Evolutionary conservation across 2,113 vertebrate species (phyloP).

Genomic region (Rostratula benghalensis): DNA sequence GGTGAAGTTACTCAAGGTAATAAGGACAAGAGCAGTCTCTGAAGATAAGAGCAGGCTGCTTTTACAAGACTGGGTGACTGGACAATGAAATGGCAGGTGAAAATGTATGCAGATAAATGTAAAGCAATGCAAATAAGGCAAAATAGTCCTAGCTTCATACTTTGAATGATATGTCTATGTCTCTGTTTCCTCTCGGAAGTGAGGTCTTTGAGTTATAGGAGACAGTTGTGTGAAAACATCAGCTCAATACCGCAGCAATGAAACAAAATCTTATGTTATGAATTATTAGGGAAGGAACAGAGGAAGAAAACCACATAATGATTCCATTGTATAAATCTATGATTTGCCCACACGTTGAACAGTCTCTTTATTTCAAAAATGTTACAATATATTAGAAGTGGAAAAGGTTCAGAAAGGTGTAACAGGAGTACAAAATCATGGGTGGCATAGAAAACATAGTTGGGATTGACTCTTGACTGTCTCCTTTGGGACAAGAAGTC

Average conservation of each 20-base stretch:
- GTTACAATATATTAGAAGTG: neutral
- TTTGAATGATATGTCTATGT: neutral
- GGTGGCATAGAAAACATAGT: neutral
- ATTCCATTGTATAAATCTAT: neutral
- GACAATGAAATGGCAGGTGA: constrained; percentile 8
- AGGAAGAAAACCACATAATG: neutral
- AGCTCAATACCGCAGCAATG: neutral
- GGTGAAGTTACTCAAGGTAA: neutral
- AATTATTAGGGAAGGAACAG: neutral
- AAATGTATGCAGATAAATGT: constrained; percentile 45
- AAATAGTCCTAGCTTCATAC: neutral
- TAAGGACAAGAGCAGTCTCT: neutral
- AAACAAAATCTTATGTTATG: neutral
- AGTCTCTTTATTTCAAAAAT: neutral
- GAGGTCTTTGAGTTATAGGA: neutral
- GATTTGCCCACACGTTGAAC: neutral
- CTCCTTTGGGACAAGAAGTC: neutral
- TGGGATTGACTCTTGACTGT: neutral
- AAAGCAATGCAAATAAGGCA: constrained; percentile 29
- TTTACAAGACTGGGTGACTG: neutral
- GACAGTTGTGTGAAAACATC: neutral
- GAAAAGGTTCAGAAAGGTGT: neutral
- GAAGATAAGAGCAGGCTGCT: neutral
- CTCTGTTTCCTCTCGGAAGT: neutral
- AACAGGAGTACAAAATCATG: neutral